phyloP scores from a whole-genome alignment of 2,888 invertebrate species.

The Thelaira solivaga region DNA sequence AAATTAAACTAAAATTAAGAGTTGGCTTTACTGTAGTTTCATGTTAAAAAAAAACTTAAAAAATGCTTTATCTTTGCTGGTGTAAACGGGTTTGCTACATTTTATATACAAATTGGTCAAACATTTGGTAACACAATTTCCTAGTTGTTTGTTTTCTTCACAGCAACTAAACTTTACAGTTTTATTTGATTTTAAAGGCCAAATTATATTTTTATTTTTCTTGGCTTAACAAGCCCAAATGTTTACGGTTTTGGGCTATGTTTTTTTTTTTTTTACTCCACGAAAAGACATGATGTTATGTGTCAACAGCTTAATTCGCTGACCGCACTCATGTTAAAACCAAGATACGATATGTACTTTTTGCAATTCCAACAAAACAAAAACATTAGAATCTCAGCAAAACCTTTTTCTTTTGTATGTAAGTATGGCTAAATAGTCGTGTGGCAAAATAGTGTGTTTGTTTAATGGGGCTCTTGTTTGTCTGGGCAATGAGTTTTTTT shows the following conservation, averaged over 20 bases:
- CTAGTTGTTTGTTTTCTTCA: slow-evolving; percentile 24
- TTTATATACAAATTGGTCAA: slow-evolving; percentile 40
- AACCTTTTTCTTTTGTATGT: no score
- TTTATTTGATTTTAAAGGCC: slow-evolving; percentile 17
- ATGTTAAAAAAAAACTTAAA: background rate
- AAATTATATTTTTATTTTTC: slow-evolving; percentile 23
- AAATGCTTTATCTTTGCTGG: background rate
- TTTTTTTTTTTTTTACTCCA: slow-evolving; percentile 27
- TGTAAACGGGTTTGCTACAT: background rate
- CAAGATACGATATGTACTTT: slow-evolving; percentile 58
- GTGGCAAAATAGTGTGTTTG: no score
- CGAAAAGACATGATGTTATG: slow-evolving; percentile 74
- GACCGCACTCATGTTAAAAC: slow-evolving; percentile 61
- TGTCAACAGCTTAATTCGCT: slow-evolving; percentile 77
- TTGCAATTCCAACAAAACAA: background rate
- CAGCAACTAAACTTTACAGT: slow-evolving; percentile 19
- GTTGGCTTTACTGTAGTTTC: no score
- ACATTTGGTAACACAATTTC: slow-evolving; percentile 49
- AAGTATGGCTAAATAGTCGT: slow-evolving; percentile 15
- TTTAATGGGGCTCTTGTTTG: no score
- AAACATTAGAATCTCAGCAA: slow-evolving; percentile 60
- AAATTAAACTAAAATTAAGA: no score
- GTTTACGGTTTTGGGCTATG: slow-evolving; percentile 41
- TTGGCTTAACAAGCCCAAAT: slow-evolving; percentile 8
- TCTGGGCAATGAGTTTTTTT: no score